phyloP scores from a whole-genome alignment of 2,113 vertebrate species.

The Corythaeola cristata region DNA sequence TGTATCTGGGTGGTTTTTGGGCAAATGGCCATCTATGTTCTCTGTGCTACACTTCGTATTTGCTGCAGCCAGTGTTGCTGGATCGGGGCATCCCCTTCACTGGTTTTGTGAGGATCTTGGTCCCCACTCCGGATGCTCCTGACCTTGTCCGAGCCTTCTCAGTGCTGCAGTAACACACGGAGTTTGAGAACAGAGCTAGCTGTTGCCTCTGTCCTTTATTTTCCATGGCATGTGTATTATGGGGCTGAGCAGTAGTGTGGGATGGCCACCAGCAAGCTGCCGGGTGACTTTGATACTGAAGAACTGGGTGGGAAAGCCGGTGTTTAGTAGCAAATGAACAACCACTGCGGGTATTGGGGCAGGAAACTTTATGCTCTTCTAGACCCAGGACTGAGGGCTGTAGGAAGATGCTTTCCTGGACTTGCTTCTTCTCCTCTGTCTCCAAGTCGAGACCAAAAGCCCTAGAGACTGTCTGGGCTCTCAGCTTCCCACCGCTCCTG shows the following conservation, averaged over 20 bases:
- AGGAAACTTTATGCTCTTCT: neutral
- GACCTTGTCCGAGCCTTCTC: rapidly evolving
- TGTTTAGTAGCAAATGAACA: neutral
- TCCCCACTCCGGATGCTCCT: neutral
- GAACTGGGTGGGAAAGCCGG: neutral
- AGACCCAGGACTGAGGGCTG: neutral
- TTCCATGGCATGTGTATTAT: rapidly evolving
- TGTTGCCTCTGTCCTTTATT: neutral
- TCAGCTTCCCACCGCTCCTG: neutral
- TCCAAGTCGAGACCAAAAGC: neutral
- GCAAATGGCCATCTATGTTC: neutral
- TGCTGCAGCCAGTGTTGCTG: neutral
- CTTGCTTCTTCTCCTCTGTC: neutral
- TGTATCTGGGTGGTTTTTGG: neutral
- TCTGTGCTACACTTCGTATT: neutral
- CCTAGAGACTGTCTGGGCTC: neutral
- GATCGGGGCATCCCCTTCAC: rapidly evolving
- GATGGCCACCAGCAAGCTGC: neutral
- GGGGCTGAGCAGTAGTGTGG: neutral
- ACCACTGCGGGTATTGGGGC: rapidly evolving
- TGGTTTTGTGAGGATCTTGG: neutral
- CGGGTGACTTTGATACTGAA: neutral
- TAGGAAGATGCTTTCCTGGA: neutral
- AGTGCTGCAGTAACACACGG: rapidly evolving
- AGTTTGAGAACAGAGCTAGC: neutral